Evolutionary conservation across 2,888 invertebrate species (phyloP), one percentile per base, ranked within the genome.

Genomic region (Mactromeris polynyma): DNA sequence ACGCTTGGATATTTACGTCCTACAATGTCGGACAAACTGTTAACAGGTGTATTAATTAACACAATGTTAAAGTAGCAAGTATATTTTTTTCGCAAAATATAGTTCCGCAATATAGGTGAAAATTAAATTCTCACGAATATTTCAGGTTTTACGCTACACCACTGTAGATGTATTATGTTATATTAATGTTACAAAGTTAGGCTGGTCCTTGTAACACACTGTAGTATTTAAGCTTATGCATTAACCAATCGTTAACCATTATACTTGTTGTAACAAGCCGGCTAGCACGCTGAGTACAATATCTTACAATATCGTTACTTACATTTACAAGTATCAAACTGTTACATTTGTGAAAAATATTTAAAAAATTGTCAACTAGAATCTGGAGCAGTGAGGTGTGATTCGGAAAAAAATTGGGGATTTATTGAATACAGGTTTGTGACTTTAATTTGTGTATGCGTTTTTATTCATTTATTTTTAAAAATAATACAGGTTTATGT

Each of bases 191-290:
- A 64, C 58, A 64, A n/a, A 9, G 58, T 64, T 26, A 64, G 26
- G 26, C 9, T 26, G 58, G 9, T 19, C 19, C 19, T n/a, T 26
- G 36, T 33, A 9, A 17, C 38, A 69, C 40, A 31, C 21, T 40
- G 83, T 46, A 83, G 73, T 83, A 83, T 73, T 83, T 83, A 83
- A 83, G 69, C 83, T 26, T 83, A 46, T 73, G 83, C 73, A 73
- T 38, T 83, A 73, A 31, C 83, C 83, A 83, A 83, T 83, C 64
- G 73, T 33, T 36, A 73, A 36, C 33, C 73, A 73, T 33, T 73
- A n/a, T n/a, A n/a, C n/a, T 26, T 19, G 33, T 73, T 19, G 73
- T 73, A 26, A 36, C 73, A 33, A 64, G 73, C 19, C 33, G 2
- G 73, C 73, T 19, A 0, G 17, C 36, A 33, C 14, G 21, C 58